These are phyloP conservation scores for Cyprinodon diabolis DNA, from an alignment of 2,797 vertebrate species.

Conservation along the genomic window DNA sequence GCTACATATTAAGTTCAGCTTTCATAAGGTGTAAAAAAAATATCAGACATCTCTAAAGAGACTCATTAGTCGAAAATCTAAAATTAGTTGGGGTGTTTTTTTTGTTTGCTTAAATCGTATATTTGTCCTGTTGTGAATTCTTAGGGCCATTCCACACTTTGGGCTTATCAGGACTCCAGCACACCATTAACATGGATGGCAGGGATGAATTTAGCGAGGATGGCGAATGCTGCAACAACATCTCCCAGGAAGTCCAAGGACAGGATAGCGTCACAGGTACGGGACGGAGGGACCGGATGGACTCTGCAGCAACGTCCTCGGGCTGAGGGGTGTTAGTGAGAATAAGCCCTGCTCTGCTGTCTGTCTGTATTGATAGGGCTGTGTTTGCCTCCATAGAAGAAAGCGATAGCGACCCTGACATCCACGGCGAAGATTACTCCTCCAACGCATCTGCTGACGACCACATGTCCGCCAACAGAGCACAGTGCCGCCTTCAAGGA, in stretches of 20 bases:
- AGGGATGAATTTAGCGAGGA: constrained; percentile 83
- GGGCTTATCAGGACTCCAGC: constrained; percentile 79
- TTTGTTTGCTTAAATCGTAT: neutral
- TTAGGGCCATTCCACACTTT: constrained; percentile 84
- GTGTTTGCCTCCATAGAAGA: constrained; percentile 82
- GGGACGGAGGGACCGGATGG: constrained; percentile 31
- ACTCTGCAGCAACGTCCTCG: constrained; percentile 46
- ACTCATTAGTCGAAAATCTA: neutral
- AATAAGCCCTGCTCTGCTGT: constrained; percentile 76
- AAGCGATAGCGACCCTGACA: constrained; percentile 83
- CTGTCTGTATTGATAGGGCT: constrained; percentile 78
- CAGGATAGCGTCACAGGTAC: constrained; percentile 84
- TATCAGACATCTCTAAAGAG: neutral
- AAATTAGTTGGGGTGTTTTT: neutral
- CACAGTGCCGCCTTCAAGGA: constrained; percentile 72
- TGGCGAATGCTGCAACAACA: constrained; percentile 82
- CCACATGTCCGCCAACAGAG: constrained; percentile 80
- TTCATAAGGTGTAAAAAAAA: neutral
- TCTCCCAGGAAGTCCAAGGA: constrained; percentile 81
- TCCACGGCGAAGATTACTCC: constrained; percentile 82
- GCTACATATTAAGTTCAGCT: neutral
- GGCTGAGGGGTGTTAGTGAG: constrained; percentile 68
- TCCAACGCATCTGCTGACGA: constrained; percentile 83
- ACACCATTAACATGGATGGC: constrained; percentile 83
- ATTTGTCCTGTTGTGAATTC: constrained; percentile 15